Evolutionary conservation across 2,888 invertebrate species (phyloP).

Genomic region (Metellina segmentata): DNA sequence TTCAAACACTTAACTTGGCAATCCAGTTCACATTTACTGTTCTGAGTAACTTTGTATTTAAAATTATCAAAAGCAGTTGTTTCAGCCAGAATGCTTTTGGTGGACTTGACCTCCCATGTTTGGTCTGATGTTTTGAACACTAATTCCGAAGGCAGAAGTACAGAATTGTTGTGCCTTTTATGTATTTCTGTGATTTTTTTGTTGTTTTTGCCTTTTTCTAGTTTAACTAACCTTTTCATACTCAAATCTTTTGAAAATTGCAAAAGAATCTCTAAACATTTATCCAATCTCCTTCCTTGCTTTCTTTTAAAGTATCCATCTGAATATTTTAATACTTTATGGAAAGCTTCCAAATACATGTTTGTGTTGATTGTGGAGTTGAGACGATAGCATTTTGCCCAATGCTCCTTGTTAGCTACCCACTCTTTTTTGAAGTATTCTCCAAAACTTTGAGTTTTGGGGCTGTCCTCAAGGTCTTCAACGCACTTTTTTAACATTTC

Average conservation of each 20-base stretch:
- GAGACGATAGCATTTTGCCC: slow-evolving; percentile 16
- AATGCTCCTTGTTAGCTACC: not conserved
- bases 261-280: not conserved
- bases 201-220: slow-evolving; percentile 12
- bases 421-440: not conserved
- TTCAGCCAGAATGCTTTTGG: not conserved
- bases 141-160: not conserved
- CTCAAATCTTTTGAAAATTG: not conserved
- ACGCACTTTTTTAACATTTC: not conserved
- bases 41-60: not conserved
- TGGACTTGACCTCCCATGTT: not conserved
- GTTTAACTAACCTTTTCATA: not conserved
- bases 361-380: not conserved
- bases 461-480: not conserved
- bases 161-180: not conserved
- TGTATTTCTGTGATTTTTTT: slow-evolving; percentile 1
- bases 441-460: not conserved
- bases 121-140: not conserved
- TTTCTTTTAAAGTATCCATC: not conserved
- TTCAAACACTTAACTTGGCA: not conserved
- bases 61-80: not conserved
- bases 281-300: not conserved
- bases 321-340: not conserved
- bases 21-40: not conserved
- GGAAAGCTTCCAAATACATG: not conserved